Evolutionary conservation across 2,113 vertebrate genomes (phyloP), one percentile per base, ranked within the genome.

Genomic region (Anser brachyrhynchus): DNA sequence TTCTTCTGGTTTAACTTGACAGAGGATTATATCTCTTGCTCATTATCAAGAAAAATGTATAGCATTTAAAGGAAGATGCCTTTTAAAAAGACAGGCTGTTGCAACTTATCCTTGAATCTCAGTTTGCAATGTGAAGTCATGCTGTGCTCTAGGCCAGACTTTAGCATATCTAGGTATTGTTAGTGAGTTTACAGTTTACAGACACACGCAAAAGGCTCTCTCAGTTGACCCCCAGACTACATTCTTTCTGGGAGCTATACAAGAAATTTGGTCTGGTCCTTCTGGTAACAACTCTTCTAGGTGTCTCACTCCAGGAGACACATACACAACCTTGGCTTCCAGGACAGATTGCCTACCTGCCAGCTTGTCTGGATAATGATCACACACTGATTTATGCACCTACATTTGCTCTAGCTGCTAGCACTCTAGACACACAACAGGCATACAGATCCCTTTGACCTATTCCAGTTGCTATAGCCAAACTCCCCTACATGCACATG

Each of bases 1-100:
- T 88, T 88, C 14, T 52, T 59, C 19, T 67, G 58, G 39, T 82
- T 88, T 83, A 90, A 58, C 33, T 93, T 82, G 71, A 76, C 66
- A 88, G 61, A 59, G 75, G 35, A 64, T 75, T 69, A 26, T 75
- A 9, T 84, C 20, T 74, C 22, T 62, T 1, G 1, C 13, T 31
- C 11, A 23, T 20, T n/a, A 28, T 83, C 43, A 59, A 85, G 28
- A 64, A 89, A 80, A 82, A 67, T 0, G 2, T 55, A 17, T 2
- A 83, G 6, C 21, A 75, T 90, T 82, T 85, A 64, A 90, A 59
- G 23, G 37, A 82, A 1, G 2, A 25, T 55, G 41, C 67, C 19
- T 71, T 52, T 9, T 13, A 41, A 67, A 70, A 44, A 71, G 10
- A 12, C 18, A 20, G 5, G 5, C 1, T 67, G 20, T 41, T 67